These are phyloP conservation scores for Danaus melanippus DNA, from an alignment of 1,140 invertebrate genomes.

Conservation along the genomic window DNA sequence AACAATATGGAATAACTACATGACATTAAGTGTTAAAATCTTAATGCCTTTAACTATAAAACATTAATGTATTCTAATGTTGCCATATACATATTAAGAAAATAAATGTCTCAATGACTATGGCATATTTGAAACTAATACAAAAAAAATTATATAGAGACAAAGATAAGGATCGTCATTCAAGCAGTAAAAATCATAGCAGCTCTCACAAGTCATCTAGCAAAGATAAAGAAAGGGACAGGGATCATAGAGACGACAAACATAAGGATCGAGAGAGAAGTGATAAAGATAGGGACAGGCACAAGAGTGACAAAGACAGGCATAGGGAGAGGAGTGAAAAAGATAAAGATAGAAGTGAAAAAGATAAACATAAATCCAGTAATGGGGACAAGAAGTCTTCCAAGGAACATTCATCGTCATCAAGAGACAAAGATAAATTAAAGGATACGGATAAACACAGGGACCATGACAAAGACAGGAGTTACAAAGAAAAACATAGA, in stretches of 20 bases:
- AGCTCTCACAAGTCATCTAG: constrained; percentile 78
- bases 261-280: constrained; percentile 73
- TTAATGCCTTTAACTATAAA: constrained; percentile 6
- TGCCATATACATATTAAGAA: no score
- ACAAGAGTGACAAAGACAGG: constrained; percentile 58
- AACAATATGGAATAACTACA: background rate
- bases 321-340: constrained; percentile 71
- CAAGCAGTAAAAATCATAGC: constrained; percentile 72
- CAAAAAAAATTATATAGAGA: constrained; percentile 14
- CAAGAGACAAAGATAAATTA: constrained; percentile 68
- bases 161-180: constrained; percentile 72
- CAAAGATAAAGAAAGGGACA: constrained; percentile 72
- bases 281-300: constrained; percentile 57
- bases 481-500: constrained; percentile 72
- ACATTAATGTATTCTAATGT: background rate
- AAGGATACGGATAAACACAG: constrained; percentile 71
- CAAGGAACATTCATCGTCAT: constrained; percentile 56
- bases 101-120: no score
- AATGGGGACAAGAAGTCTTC: constrained; percentile 42
- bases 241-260: constrained; percentile 43
- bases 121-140: no score
- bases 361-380: constrained; percentile 36
- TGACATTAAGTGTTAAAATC: background rate
- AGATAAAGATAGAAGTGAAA: constrained; percentile 70
- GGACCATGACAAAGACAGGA: constrained; percentile 59